These are phyloP conservation scores for Xiphorhynchus erythropygius DNA, from an alignment of 2,797 vertebrate genomes.

Conservation along the genomic window DNA sequence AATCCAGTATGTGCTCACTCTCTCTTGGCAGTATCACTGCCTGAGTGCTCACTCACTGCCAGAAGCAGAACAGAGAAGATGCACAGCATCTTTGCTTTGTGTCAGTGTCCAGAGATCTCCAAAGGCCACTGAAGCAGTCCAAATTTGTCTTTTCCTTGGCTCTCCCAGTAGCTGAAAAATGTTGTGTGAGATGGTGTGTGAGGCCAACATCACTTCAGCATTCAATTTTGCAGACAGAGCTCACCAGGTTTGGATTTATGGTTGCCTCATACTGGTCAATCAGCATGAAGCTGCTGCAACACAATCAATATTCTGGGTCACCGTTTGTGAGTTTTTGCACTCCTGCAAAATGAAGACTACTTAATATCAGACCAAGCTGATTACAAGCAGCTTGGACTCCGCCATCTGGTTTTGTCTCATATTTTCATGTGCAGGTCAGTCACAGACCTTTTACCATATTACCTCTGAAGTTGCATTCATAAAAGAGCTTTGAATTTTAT, in stretches of 20 bases:
- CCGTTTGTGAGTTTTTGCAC: background rate
- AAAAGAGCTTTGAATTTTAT: background rate
- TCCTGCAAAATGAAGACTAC: background rate
- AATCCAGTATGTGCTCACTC: background rate
- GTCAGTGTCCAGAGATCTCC: background rate
- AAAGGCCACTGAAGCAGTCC: background rate
- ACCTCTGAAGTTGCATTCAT: background rate
- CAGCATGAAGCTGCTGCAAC: background rate
- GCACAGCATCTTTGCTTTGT: background rate
- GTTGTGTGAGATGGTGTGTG: background rate
- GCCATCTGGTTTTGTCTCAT: background rate
- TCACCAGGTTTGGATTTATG: background rate
- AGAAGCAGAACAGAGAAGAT: background rate
- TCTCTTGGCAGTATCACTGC: background rate
- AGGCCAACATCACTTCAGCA: background rate
- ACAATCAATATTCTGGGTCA: background rate
- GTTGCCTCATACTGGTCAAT: background rate
- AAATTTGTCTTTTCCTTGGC: background rate
- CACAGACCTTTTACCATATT: background rate
- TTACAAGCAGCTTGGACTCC: background rate
- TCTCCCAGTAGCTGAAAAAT: background rate
- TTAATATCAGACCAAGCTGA: background rate
- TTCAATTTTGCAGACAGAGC: background rate
- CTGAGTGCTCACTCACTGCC: background rate
- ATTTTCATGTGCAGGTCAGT: slow-evolving; percentile 2